These are phyloP conservation scores for Eupithecia abbreviata DNA, from an alignment of 2,888 invertebrate species.

Conservation along the genomic window DNA sequence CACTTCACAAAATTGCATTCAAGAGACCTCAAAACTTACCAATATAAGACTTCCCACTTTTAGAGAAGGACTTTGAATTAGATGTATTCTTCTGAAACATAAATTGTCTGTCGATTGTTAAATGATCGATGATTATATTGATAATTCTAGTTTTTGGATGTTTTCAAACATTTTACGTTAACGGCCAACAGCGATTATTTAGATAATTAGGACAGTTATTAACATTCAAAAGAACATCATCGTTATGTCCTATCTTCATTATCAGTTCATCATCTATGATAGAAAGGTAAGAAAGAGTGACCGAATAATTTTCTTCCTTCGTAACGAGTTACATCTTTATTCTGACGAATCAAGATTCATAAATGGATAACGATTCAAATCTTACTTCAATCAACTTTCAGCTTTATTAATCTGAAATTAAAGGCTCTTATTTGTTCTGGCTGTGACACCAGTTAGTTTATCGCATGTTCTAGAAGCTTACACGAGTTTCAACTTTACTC, in stretches of 20 bases:
- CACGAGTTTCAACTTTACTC: background rate
- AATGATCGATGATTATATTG: no score
- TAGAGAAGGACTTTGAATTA: background rate
- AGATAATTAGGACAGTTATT: background rate
- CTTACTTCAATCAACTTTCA: background rate
- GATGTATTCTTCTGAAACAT: background rate
- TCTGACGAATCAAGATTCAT: background rate
- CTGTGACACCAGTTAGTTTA: background rate
- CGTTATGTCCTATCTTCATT: background rate
- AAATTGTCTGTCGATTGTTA: background rate
- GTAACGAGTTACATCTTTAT: background rate
- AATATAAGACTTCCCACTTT: background rate
- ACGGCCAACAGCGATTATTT: background rate
- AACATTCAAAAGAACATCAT: background rate
- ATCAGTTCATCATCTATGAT: background rate
- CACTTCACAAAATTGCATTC: background rate
- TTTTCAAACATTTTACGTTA: no score
- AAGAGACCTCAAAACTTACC: background rate
- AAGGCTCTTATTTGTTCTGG: background rate
- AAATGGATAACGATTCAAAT: background rate
- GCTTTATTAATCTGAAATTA: background rate
- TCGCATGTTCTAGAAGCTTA: background rate
- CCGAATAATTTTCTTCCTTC: background rate
- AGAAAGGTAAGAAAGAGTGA: background rate
- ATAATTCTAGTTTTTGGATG: no score